Base-by-base conservation (phyloP, 2,797 vertebrate genomes). In the Accipiter badius region DNA sequence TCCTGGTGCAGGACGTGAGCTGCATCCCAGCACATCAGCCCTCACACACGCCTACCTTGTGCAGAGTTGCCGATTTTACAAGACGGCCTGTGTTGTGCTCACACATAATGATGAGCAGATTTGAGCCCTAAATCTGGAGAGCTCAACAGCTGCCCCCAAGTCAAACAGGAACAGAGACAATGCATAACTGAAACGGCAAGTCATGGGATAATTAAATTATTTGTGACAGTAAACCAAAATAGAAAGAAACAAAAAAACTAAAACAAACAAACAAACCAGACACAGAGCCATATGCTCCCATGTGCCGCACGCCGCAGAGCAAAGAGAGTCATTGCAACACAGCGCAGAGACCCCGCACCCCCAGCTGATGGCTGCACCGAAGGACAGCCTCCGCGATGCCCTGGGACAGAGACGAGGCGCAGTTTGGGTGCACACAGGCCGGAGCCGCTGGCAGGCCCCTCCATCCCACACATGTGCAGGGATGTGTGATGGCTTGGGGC, bases 161-260 rank as follows among this genome's bases (percentile, higher is more conserved):
- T 97, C 95, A 96, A 96, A 97, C 95, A 96, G 95, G 94, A 97
- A 97, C 88, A 95, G 84, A 97, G 96, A 97, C 97, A 97, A 97
- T 97, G 96, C 95, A 96, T 96, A 97, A 97, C 96, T 97, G 95
- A 97, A 97, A 97, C 67, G 93, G 97, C 95, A 94, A 97, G 88
- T 95, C 96, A 97, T 74, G 88, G 94, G 95, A 97, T 97, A 97
- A 97, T 97, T 95, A 96, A 97, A 97, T 97, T 97, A 97, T 97
- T 97, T 97, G 97, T 96, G 96, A 97, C 97, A 97, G 95, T 96
- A 95, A 96, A 97, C 97, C 92, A 97, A 97, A 97, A 97, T 97
- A 97, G 97, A 97, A 97, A 97, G 97, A 96, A 97, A 96, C 92
- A 96, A 97, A 96, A 97, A 97, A 95, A 2, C 28, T 96, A 96